Percentiles rank a stretch among this genome's conserved stretches.
phyloP scores from a whole-genome alignment of 2,113 vertebrate genomes.

The Tyto alba region DNA sequence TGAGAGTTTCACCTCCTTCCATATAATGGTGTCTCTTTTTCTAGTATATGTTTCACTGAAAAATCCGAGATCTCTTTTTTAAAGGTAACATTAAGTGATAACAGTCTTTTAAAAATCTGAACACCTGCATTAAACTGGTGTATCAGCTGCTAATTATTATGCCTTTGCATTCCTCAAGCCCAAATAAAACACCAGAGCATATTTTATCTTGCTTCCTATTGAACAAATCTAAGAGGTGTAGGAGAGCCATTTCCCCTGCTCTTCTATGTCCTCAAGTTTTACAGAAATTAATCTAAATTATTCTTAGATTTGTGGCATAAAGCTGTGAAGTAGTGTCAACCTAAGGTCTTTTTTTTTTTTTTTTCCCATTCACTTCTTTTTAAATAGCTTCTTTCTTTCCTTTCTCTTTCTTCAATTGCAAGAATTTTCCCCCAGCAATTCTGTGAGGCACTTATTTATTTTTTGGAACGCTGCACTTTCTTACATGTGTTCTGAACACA shows the following conservation, averaged over 20 bases:
- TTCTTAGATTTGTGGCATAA: neutral
- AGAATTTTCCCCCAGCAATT: neutral
- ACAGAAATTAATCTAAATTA: neutral
- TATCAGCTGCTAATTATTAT: neutral
- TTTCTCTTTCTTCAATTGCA: neutral
- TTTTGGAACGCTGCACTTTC: neutral
- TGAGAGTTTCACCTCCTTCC: neutral
- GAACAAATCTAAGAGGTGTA: neutral
- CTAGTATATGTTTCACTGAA: neutral
- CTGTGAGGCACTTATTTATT: neutral
- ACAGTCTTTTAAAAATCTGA: neutral
- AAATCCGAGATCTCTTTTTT: neutral
- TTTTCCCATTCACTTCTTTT: neutral
- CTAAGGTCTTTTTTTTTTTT: neutral
- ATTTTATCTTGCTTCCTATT: neutral
- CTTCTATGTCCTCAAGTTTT: neutral
- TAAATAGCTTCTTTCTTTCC: neutral
- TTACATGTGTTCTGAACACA: neutral
- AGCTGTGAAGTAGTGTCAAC: neutral
- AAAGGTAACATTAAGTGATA: neutral
- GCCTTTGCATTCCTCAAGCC: neutral
- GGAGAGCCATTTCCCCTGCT: neutral
- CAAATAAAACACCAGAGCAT: neutral
- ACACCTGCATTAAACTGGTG: neutral
- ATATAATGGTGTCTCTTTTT: neutral